Evolutionary conservation across 2,113 vertebrate species (phyloP).

Genomic region (Plecotus auritus): DNA sequence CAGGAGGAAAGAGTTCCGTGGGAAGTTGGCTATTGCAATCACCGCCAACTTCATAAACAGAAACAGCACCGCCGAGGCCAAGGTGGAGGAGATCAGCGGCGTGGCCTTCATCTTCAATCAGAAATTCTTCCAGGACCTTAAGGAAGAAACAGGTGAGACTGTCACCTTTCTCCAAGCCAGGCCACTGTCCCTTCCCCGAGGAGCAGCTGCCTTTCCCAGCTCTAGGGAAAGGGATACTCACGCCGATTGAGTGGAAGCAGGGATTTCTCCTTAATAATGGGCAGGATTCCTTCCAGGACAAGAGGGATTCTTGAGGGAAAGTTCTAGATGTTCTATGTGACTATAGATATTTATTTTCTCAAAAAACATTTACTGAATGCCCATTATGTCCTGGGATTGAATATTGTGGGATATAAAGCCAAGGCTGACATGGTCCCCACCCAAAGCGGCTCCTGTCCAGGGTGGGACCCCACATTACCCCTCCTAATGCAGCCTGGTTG

Average conservation of each 20-base stretch:
- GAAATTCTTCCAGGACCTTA: slow-evolving; percentile 98
- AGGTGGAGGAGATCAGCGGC: slow-evolving; percentile 98
- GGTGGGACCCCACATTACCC: neutral
- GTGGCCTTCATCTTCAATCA: slow-evolving; percentile 99
- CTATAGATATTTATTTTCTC: neutral
- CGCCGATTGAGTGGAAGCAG: neutral
- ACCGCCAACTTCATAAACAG: slow-evolving; percentile 99
- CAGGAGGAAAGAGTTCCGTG: slow-evolving; percentile 95
- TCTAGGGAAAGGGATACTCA: neutral
- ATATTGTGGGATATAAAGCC: neutral
- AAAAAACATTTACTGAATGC: neutral
- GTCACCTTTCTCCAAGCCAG: neutral
- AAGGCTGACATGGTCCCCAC: neutral
- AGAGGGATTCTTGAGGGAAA: neutral
- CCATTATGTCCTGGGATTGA: neutral
- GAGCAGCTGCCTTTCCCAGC: neutral
- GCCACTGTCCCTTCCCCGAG: neutral
- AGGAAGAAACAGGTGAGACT: slow-evolving; percentile 92
- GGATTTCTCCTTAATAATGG: neutral
- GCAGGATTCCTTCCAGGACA: neutral
- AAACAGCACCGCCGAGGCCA: slow-evolving; percentile 96
- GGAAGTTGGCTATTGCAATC: slow-evolving; percentile 97
- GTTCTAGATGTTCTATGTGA: neutral
- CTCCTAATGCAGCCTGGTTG: accelerated
- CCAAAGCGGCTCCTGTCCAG: neutral